Evolutionary conservation across 2,797 vertebrate genomes (phyloP), one percentile per base, ranked within the genome.

Genomic region (Chanos chanos): DNA sequence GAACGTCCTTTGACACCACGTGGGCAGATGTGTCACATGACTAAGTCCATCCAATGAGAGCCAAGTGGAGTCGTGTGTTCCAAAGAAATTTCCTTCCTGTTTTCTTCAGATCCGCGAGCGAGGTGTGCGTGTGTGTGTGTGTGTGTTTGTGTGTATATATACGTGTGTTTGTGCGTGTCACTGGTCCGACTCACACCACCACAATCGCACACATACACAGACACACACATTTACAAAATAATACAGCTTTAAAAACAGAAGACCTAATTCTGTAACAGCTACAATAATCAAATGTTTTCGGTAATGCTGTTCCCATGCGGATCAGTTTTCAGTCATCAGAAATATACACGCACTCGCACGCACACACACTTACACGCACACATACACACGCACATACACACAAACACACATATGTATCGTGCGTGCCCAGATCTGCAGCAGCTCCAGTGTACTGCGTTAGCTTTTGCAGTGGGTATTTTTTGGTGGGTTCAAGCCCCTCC

Each of bases 361-460:
- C 50, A 72, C 77, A 73, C 31, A 40, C 52, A 31, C 13, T 25
- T 47, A 33, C 59, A 57, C n/a, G 36, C 34, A 47, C 65, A 57
- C 51, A 54, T 37, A 39, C 53, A 75, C 61, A 58, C 71, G 64
- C 64, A 73, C 75, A 68, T 66, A 70, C 72, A 83, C 70, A 82
- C 45, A 77, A 77, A 83, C 79, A 84, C 73, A 75, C 76, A 81
- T 71, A 77, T 77, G 61, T 74, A 81, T 72, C 77, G 79, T 77
- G 78, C 71, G 80, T 74, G 85, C 83, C 84, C 86, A 84, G 78
- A 86, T 88, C 87, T 83, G 77, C 83, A 68, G 82, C 84, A 84
- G 77, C 84, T 81, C 76, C 85, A 82, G 84, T 86, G 64, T 80
- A 77, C 87, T 68, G 74, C 87, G 74, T 77, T 72, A 37, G 77